phyloP scores from a whole-genome alignment of 2,797 vertebrate genomes.

The Mycteria americana region DNA sequence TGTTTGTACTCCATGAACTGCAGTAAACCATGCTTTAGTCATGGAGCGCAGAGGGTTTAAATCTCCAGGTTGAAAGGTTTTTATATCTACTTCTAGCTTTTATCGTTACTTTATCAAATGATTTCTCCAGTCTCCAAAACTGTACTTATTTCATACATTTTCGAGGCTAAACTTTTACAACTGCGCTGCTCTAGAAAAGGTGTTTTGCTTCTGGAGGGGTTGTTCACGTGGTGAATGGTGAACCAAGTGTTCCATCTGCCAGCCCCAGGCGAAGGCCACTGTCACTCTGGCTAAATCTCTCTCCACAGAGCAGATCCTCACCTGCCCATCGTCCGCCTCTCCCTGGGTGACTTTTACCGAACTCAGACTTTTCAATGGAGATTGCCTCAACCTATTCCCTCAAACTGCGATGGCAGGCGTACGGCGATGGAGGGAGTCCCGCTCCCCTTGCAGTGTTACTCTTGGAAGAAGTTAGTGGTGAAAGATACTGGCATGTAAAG shows the following conservation, averaged over 20 bases:
- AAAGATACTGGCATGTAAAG: background rate
- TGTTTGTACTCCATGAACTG: background rate
- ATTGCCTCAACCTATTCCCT: background rate
- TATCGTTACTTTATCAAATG: background rate
- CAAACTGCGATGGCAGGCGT: background rate
- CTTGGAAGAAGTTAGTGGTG: background rate
- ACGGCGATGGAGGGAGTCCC: background rate
- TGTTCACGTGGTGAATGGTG: background rate
- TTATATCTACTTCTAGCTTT: background rate
- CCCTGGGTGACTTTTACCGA: background rate
- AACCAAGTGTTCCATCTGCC: background rate
- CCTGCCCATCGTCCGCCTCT: fast-evolving
- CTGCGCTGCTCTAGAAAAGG: background rate
- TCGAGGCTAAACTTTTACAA: background rate
- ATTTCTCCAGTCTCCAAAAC: background rate
- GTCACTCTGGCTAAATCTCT: fast-evolving
- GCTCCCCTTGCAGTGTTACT: background rate
- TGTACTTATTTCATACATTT: background rate
- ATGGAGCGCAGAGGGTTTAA: background rate
- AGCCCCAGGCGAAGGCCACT: background rate
- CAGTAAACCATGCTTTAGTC: background rate
- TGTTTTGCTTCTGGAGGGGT: background rate
- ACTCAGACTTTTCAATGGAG: background rate
- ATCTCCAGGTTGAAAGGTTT: background rate
- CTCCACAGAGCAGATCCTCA: background rate